Evolutionary conservation across 2,797 vertebrate genomes (phyloP).

Genomic region (Gymnodraco acuticeps): DNA sequence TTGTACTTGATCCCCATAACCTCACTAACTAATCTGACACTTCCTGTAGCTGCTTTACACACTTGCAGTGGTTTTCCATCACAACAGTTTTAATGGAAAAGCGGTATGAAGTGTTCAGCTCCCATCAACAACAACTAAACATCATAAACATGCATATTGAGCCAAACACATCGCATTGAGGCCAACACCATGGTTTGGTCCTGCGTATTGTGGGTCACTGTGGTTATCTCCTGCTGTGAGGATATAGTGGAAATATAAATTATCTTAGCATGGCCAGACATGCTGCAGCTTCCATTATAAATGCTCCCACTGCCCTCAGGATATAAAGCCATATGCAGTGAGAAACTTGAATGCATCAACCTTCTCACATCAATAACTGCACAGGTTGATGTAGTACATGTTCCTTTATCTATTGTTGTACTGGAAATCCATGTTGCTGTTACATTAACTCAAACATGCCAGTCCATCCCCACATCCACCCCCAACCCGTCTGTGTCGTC

Average conservation of each 20-base stretch:
- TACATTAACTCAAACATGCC: constrained; percentile 9
- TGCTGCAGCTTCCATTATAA: constrained; percentile 45
- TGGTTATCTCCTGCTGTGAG: constrained; percentile 55
- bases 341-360: constrained; percentile 35
- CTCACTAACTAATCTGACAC: background rate
- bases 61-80: background rate
- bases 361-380: constrained; percentile 40
- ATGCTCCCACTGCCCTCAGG: constrained; percentile 36
- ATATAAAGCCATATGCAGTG: constrained; percentile 41
- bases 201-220: constrained; percentile 48
- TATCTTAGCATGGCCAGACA: constrained; percentile 29
- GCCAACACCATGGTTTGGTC: constrained; percentile 22
- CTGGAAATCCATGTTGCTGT: constrained; percentile 37
- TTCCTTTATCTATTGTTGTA: constrained; percentile 42
- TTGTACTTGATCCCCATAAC: background rate
- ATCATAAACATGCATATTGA: constrained; percentile 13
- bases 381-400: constrained; percentile 40
- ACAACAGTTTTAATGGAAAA: background rate
- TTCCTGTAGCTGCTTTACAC: background rate
- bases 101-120: constrained; percentile 10
- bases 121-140: constrained; percentile 4
- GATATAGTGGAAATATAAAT: constrained; percentile 56
- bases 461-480: background rate
- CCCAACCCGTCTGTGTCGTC: background rate
- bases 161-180: constrained; percentile 24